Percentiles rank a stretch among this genome's conserved stretches.
These are phyloP conservation scores for Penaeus monodon DNA, from an alignment of 2,888 invertebrate species.

Conservation along the genomic window DNA sequence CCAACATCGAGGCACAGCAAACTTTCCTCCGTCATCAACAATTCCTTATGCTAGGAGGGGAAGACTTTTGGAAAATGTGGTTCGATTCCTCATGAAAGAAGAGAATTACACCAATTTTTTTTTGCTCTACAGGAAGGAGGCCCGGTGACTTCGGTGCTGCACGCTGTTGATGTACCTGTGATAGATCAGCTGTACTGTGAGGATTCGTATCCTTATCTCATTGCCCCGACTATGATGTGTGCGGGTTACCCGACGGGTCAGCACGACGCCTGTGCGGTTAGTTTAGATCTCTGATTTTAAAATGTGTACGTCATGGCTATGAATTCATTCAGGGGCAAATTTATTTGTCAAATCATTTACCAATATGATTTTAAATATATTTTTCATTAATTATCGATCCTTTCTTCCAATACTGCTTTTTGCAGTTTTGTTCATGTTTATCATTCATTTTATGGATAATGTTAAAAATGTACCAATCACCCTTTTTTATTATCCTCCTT, in stretches of 20 bases:
- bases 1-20: no score
- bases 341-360: neutral
- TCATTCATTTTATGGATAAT: no score
- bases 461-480: neutral
- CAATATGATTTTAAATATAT: no score
- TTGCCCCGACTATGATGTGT: conserved; percentile 29
- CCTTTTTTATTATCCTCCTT: neutral
- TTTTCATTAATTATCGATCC: no score
- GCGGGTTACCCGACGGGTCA: conserved; percentile 31
- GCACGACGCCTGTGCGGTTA: conserved; percentile 38
- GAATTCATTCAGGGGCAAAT: neutral
- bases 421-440: no score
- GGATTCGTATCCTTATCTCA: conserved; percentile 15
- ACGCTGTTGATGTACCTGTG: conserved; percentile 16
- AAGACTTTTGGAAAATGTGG: no score
- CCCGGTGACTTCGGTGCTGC: conserved; percentile 6
- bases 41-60: no score
- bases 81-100: no score
- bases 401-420: no score
- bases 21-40: no score
- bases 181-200: conserved; percentile 27
- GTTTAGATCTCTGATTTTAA: neutral
- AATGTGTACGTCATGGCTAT: neutral
- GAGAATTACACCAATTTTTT: neutral
- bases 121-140: conserved; percentile 29